phyloP scores from a whole-genome alignment of 2,888 invertebrate genomes.

The Melanotus villosus region DNA sequence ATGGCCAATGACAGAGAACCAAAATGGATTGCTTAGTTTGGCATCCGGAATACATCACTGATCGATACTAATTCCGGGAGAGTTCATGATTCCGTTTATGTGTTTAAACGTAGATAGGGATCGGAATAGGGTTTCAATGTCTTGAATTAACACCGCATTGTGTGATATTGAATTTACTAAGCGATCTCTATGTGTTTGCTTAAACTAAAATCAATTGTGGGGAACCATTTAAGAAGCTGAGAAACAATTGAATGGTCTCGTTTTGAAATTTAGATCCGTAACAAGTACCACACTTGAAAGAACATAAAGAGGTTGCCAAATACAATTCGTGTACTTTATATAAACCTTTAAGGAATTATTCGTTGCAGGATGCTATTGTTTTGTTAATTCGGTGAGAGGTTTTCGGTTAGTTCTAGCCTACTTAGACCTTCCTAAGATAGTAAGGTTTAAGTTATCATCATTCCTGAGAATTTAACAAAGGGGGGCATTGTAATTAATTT shows the following conservation, averaged over 20 bases:
- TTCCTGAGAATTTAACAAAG: too few species aligned
- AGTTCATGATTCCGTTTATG: constrained; percentile 1
- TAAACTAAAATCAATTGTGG: not conserved
- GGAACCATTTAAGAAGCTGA: not conserved
- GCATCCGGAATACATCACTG: not conserved
- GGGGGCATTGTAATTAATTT: too few species aligned
- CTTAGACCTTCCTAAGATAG: too few species aligned
- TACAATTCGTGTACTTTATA: too few species aligned
- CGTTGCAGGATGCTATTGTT: too few species aligned
- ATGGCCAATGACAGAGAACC: constrained; percentile 1
- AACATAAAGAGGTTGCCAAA: too few species aligned
- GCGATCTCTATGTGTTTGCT: not conserved
- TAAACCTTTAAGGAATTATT: too few species aligned
- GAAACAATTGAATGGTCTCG: not conserved
- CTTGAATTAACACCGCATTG: constrained; percentile 6
- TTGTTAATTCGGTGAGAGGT: too few species aligned
- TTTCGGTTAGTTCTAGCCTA: too few species aligned
- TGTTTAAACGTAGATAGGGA: constrained; percentile 5
- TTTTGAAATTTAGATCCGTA: too few species aligned
- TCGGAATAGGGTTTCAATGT: not conserved
- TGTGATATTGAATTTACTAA: constrained; percentile 12
- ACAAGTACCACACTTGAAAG: too few species aligned
- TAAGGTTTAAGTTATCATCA: too few species aligned
- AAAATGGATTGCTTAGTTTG: not conserved
- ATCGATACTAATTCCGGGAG: constrained; percentile 4